These are phyloP conservation scores for Stenopsyche tienmushanensis DNA, from an alignment of 1,140 invertebrate species.

Conservation along the genomic window DNA sequence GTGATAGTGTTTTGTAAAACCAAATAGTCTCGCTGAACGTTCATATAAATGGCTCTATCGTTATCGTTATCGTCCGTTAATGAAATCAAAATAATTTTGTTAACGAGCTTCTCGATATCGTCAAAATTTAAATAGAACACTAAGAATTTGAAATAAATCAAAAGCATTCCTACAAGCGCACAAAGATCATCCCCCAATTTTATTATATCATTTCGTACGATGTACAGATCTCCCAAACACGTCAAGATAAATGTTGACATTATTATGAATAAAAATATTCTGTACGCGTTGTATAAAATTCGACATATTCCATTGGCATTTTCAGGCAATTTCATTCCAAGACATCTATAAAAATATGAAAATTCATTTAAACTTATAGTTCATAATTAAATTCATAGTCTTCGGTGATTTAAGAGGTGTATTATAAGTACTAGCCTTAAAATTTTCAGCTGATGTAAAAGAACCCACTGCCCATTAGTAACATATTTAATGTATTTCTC, in stretches of 20 bases:
- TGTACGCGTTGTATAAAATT: conserved; percentile 5
- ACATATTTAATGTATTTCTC: too few species aligned
- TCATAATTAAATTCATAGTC: too few species aligned
- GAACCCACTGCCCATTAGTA: too few species aligned
- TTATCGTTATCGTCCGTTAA: conserved; percentile 6
- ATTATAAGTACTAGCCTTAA: too few species aligned
- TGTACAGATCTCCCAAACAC: conserved; percentile 19
- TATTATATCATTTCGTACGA: conserved; percentile 21
- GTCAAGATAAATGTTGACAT: conserved; percentile 9
- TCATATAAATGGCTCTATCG: conserved; percentile 18
- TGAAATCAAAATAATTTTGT: conserved; percentile 6
- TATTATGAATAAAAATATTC: too few species aligned
- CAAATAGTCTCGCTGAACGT: conserved; percentile 13
- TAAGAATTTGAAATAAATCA: conserved; percentile 21
- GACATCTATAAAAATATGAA: too few species aligned
- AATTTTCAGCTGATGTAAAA: too few species aligned
- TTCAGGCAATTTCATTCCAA: conserved; percentile 20
- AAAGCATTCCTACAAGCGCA: conserved; percentile 14
- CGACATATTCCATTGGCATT: background rate
- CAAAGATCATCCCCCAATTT: conserved; percentile 31
- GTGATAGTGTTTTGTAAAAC: conserved; percentile 7
- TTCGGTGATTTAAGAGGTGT: too few species aligned
- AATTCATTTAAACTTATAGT: too few species aligned
- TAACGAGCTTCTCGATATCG: conserved; percentile 7
- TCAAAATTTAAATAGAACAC: conserved; percentile 1